Percentiles rank a stretch among this genome's conserved stretches.
Evolutionary conservation across 2,113 vertebrate species (phyloP).

Genomic region (Takifugu bimaculatus): DNA sequence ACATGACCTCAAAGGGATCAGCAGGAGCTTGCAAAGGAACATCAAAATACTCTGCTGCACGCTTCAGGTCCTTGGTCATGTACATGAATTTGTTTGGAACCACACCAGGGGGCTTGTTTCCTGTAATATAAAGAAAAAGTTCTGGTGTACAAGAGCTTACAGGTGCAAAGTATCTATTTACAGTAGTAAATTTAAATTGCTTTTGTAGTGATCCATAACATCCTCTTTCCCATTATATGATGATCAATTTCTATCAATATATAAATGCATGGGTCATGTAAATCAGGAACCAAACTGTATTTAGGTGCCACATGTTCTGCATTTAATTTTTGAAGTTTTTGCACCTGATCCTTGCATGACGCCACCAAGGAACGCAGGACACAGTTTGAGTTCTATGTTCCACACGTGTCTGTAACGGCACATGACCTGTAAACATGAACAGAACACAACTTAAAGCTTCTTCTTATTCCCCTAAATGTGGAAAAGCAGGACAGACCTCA

Average conservation of each 20-base stretch:
- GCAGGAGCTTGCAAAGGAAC: constrained; percentile 69
- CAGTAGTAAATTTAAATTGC: too few relatives aligned
- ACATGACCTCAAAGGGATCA: constrained; percentile 62
- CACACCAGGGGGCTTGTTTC: constrained; percentile 79
- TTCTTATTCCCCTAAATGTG: background rate
- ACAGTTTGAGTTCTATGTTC: constrained; percentile 82
- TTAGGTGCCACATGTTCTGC: background rate
- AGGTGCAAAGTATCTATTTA: background rate
- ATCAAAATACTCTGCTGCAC: constrained; percentile 70
- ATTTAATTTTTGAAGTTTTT: too few relatives aligned
- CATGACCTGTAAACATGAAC: constrained; percentile 72
- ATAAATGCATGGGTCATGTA: too few relatives aligned
- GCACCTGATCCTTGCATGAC: constrained; percentile 82
- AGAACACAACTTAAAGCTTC: background rate
- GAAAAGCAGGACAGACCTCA: constrained; percentile 70
- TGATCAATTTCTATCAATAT: too few relatives aligned
- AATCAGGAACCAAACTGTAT: too few relatives aligned
- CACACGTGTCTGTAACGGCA: constrained; percentile 86
- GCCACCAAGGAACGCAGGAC: constrained; percentile 77
- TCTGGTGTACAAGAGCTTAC: background rate
- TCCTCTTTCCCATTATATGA: too few relatives aligned
- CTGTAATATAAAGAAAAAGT: constrained; percentile 56
- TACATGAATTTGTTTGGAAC: constrained; percentile 80
- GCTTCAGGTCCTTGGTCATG: constrained; percentile 72
- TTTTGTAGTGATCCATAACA: too few relatives aligned